A percentile compares a stretch with the other conserved stretches of the same genome.
Evolutionary conservation across 2,797 vertebrate species (phyloP).

Genomic region (Onychomys leucogaster): DNA sequence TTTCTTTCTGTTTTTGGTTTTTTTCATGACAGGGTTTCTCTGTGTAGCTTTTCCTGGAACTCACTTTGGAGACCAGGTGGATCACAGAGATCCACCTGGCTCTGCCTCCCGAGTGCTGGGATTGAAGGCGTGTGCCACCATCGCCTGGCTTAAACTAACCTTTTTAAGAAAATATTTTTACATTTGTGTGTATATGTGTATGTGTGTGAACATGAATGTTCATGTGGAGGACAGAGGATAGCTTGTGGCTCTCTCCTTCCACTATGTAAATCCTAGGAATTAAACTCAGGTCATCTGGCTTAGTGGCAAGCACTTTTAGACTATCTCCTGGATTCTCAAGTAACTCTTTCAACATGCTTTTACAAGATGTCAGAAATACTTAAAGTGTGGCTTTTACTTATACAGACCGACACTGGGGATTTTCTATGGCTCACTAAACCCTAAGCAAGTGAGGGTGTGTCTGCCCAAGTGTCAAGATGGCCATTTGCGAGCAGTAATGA

Average conservation of each 20-base stretch:
- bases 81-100: too few relatives aligned
- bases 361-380: background rate
- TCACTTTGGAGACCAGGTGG: too few relatives aligned
- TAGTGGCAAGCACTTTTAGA: background rate
- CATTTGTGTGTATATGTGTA: background rate
- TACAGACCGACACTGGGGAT: background rate
- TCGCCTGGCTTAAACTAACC: constrained; percentile 21
- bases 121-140: too few relatives aligned
- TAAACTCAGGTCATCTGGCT: background rate
- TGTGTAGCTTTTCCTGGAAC: too few relatives aligned
- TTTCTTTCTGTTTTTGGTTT: too few relatives aligned
- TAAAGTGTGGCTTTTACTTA: background rate
- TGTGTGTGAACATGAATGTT: background rate
- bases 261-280: background rate
- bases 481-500: background rate
- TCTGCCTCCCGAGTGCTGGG: too few relatives aligned
- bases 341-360: constrained; percentile 10
- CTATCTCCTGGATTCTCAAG: background rate
- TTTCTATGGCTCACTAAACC: background rate
- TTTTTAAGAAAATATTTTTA: background rate
- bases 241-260: background rate
- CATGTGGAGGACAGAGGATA: background rate
- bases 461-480: background rate
- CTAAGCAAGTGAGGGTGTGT: background rate
- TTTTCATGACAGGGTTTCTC: too few relatives aligned